These are phyloP conservation scores for Eretmochelys imbricata DNA, from an alignment of 2,113 vertebrate species.

Conservation along the genomic window DNA sequence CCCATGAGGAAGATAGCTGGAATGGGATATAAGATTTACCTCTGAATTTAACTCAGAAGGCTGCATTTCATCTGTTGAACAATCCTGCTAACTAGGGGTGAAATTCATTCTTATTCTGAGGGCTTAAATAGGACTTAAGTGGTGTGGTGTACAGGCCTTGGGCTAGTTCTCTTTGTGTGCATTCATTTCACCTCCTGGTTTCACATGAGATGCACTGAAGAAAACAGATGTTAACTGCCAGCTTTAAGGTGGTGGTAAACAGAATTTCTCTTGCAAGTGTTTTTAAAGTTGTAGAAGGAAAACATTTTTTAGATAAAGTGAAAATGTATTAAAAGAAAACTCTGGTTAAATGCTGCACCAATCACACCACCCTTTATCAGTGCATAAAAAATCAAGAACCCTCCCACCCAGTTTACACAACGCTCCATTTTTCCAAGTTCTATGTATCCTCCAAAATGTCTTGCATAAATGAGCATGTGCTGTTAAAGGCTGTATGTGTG, in stretches of 20 bases:
- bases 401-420: neutral
- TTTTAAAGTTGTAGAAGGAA: neutral
- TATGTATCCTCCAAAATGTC: neutral
- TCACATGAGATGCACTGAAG: too few species aligned
- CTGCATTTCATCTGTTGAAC: neutral
- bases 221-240: neutral
- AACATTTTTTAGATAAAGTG: neutral
- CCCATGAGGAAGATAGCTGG: neutral
- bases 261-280: neutral
- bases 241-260: neutral
- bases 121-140: neutral
- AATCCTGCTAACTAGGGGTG: neutral
- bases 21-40: neutral
- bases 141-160: neutral
- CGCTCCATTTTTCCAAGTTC: neutral
- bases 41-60: neutral
- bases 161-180: neutral
- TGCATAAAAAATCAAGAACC: neutral
- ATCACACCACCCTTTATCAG: neutral
- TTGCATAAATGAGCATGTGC: neutral
- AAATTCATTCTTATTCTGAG: neutral
- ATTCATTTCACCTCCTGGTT: neutral
- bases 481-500: neutral
- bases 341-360: rapidly evolving
- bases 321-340: neutral